Conservation (phyloP, 2,888 invertebrate genomes). For the Therioaphis trifolii region DNA sequence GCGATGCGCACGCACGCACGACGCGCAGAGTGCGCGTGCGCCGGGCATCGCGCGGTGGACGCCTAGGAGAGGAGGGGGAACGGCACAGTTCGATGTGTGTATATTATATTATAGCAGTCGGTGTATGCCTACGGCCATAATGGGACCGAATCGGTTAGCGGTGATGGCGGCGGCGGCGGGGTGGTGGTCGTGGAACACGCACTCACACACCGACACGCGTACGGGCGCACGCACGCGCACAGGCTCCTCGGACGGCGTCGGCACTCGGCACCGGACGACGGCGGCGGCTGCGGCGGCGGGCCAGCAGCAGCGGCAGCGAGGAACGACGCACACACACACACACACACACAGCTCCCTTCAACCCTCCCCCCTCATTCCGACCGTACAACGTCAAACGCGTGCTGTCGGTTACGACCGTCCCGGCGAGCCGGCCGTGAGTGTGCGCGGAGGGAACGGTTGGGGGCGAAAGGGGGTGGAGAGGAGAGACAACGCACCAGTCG, state of each 20-base stretch:
- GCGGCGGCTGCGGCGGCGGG: background rate
- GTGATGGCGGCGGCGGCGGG: background rate
- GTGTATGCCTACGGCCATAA: conserved; percentile 54
- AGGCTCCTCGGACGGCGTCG: background rate
- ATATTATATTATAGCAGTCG: too few species aligned
- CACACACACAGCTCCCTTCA: too few species aligned
- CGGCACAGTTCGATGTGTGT: conserved; percentile 41
- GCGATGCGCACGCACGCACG: background rate
- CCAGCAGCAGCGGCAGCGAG: conserved; percentile 7
- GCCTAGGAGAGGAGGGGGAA: too few species aligned
- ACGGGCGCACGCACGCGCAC: background rate
- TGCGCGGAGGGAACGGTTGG: background rate
- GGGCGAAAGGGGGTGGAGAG: background rate
- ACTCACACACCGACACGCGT: background rate
- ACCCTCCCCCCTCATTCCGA: too few species aligned
- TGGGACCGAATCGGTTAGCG: conserved; percentile 20
- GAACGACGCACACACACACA: background rate
- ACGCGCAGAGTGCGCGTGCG: conserved; percentile 6
- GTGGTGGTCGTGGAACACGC: background rate
- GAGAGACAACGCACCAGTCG: background rate
- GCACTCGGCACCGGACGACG: background rate
- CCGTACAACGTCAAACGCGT: conserved; percentile 46
- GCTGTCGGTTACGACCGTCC: too few species aligned
- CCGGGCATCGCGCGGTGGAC: background rate
- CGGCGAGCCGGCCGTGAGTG: background rate